phyloP scores from a whole-genome alignment of 2,113 vertebrate genomes.

The Cryptoleucopteryx plumbea region DNA sequence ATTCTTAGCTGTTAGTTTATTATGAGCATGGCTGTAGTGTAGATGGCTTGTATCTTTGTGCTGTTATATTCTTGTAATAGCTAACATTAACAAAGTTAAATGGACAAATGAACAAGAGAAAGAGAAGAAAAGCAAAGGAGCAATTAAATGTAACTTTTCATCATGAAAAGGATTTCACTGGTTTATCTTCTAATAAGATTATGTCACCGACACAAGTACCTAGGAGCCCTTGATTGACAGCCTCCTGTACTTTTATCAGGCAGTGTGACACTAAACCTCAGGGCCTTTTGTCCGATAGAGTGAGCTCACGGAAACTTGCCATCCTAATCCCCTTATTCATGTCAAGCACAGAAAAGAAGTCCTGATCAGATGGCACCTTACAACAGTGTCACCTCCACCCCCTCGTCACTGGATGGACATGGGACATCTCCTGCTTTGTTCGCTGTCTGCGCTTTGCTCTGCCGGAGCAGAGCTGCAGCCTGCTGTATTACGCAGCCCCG shows the following conservation, averaged over 20 bases:
- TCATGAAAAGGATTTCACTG: conserved; percentile 81
- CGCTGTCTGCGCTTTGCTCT: not conserved
- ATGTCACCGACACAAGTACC: conserved; percentile 86
- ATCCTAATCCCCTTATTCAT: conserved; percentile 99
- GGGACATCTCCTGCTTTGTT: conserved; percentile 60
- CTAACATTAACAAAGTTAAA: conserved; percentile 66
- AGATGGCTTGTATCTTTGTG: conserved; percentile 15
- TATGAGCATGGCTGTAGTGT: not conserved
- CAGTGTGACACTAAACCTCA: conserved; percentile 90
- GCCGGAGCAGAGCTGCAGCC: not conserved
- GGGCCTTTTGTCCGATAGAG: conserved; percentile 88
- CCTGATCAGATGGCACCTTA: conserved; percentile 78
- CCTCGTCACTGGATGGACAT: conserved; percentile 75
- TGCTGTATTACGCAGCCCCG: fast-evolving
- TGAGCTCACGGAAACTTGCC: conserved; percentile 95
- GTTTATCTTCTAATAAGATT: conserved; percentile 98
- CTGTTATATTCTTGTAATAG: conserved; percentile 58
- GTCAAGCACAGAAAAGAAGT: conserved; percentile 89
- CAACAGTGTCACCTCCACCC: conserved; percentile 80
- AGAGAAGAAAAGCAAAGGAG: conserved; percentile 58
- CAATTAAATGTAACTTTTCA: conserved; percentile 84
- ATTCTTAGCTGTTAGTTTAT: fast-evolving
- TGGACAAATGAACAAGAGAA: conserved; percentile 58
- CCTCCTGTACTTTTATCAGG: conserved; percentile 96
- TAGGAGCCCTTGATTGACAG: conserved; percentile 89